A percentile compares a stretch with the other conserved stretches of the same genome.
Conservation (phyloP, 2,797 vertebrate genomes). For the Enteromius fasciolatus region DNA sequence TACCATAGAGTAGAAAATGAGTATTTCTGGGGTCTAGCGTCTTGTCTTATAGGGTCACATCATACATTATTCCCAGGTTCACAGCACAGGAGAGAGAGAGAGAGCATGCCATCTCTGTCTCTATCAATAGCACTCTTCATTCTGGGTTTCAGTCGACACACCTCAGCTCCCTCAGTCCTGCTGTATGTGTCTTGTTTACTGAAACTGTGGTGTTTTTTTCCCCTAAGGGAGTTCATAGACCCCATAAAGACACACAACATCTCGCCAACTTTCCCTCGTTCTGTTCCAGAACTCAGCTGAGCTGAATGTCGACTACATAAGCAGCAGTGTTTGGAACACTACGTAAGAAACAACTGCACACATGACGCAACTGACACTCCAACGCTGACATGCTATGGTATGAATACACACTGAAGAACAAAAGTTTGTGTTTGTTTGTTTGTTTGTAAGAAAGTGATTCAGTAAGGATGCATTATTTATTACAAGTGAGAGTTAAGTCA, state of each 20-base stretch:
- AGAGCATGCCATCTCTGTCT: not conserved
- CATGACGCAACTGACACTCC: not conserved
- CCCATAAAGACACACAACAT: constrained; percentile 14
- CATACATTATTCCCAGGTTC: constrained; percentile 1
- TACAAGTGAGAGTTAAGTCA: not conserved
- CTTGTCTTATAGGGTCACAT: not conserved
- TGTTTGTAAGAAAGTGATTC: not conserved
- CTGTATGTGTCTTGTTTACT: constrained; percentile 5
- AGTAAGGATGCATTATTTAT: not conserved
- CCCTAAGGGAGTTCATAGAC: constrained; percentile 23
- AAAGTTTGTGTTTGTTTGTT: not conserved
- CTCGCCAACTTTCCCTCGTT: not conserved
- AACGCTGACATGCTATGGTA: not conserved
- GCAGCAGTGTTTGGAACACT: not conserved
- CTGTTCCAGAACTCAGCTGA: not conserved
- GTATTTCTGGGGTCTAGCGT: not conserved
- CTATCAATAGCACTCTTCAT: constrained; percentile 1
- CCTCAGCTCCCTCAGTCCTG: not conserved
- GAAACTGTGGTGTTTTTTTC: constrained; percentile 1
- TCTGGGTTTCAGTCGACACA: not conserved
- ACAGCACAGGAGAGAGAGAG: too few relatives aligned
- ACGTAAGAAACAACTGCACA: not conserved
- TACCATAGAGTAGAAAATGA: not conserved
- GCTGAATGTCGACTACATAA: not conserved
- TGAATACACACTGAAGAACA: too few relatives aligned